Percentiles rank a stretch among this genome's conserved stretches.
Conservation (phyloP, 2,113 vertebrate genomes). For the Macroglossus sobrinus region DNA sequence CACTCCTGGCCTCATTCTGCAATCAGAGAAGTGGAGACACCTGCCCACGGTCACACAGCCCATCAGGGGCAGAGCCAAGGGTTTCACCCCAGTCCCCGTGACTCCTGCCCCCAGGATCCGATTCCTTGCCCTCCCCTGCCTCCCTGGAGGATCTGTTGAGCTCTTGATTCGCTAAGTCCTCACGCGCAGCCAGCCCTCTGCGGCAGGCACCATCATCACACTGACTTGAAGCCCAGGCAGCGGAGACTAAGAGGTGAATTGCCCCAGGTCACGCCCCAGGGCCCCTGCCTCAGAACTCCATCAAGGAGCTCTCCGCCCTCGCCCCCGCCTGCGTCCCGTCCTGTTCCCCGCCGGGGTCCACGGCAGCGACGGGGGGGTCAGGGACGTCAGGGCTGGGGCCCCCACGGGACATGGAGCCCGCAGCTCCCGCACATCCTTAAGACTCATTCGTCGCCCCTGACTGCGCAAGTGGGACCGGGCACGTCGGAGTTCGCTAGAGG, state of each 20-base stretch:
- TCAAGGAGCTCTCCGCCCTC: neutral
- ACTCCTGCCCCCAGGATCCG: neutral
- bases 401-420: neutral
- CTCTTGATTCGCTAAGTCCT: neutral
- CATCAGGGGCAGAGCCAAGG: neutral
- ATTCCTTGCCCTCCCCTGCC: neutral
- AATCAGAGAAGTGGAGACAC: neutral
- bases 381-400: neutral
- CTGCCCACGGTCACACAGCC: neutral
- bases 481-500: no score
- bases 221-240: neutral
- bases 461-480: neutral
- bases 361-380: neutral
- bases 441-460: neutral
- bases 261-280: neutral
- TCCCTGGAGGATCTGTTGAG: neutral
- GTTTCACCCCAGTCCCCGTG: neutral
- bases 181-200: neutral
- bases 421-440: neutral
- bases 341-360: neutral
- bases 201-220: neutral
- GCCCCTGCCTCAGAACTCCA: neutral
- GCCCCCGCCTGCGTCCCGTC: neutral
- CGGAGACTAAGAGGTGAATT: neutral
- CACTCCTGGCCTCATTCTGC: no score